Conservation (phyloP, 2,888 invertebrate genomes). For the Lomographa bimaculata region DNA sequence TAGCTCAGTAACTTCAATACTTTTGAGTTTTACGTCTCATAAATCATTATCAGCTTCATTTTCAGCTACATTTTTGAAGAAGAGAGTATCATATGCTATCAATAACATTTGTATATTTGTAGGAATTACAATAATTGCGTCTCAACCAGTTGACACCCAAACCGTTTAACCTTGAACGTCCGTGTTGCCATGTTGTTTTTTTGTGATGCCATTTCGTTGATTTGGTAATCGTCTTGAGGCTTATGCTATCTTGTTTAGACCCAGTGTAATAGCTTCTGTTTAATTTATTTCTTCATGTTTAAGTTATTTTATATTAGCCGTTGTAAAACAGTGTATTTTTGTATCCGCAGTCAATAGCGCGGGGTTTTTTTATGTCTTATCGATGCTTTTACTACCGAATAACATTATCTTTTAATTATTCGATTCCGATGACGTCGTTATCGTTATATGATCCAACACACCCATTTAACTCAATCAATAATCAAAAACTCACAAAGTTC, state of each 20-base stretch:
- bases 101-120: too few species aligned
- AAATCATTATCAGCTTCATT: too few species aligned
- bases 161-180: conserved; percentile 44
- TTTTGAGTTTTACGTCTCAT: too few species aligned
- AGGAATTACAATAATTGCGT: too few species aligned
- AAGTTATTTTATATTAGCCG: too few species aligned
- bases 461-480: conserved; percentile 27
- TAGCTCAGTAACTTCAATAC: too few species aligned
- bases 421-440: conserved; percentile 19
- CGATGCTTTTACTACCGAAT: conserved; percentile 6
- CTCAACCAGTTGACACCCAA: conserved; percentile 35
- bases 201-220: conserved; percentile 29
- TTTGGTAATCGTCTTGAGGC: conserved; percentile 28
- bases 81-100: too few species aligned
- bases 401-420: conserved; percentile 8
- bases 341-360: too few species aligned
- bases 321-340: too few species aligned
- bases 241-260: conserved; percentile 19
- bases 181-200: conserved; percentile 48
- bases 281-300: conserved; percentile 4
- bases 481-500: conserved; percentile 25
- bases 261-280: conserved; percentile 25
- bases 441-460: conserved; percentile 24
- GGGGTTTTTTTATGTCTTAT: too few species aligned
- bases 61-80: too few species aligned